A percentile compares a stretch with the other conserved stretches of the same genome.
These are phyloP conservation scores for Sinohyriopsis cumingii DNA, from an alignment of 2,888 invertebrate species.

Conservation along the genomic window DNA sequence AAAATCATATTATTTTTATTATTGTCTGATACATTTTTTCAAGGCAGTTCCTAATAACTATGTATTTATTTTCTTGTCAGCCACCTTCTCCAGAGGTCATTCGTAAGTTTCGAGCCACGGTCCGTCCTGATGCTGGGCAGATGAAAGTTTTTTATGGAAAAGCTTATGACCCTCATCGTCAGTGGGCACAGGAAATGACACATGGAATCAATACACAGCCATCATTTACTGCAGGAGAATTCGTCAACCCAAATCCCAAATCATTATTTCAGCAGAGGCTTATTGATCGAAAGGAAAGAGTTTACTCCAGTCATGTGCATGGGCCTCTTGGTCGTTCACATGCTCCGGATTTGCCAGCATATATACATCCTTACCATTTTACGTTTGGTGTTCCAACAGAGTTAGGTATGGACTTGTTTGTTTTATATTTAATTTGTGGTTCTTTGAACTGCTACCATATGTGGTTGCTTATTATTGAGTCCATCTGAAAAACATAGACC, in stretches of 20 bases:
- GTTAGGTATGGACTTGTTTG: conserved; percentile 47
- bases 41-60: not conserved
- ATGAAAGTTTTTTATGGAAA: conserved; percentile 68
- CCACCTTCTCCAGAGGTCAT: conserved; percentile 66
- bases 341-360: conserved; percentile 60
- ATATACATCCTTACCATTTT: conserved; percentile 51
- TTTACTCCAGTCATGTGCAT: conserved; percentile 58
- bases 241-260: conserved; percentile 65
- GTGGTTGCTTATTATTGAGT: too few relatives aligned
- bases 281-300: conserved; percentile 59
- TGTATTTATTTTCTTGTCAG: conserved; percentile 35
- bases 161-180: conserved; percentile 67
- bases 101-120: conserved; percentile 63
- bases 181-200: conserved; percentile 67
- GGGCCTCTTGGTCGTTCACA: conserved; percentile 67
- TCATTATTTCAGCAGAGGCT: conserved; percentile 63
- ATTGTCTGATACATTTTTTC: not conserved
- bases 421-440: not conserved
- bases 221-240: conserved; percentile 57
- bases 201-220: conserved; percentile 66
- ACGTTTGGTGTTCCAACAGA: conserved; percentile 68
- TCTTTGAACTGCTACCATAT: too few relatives aligned
- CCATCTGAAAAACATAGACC: too few relatives aligned
- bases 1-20: too few relatives aligned
- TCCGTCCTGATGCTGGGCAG: conserved; percentile 66